Percentiles rank a stretch among this genome's conserved stretches.
phyloP scores from a whole-genome alignment of 1,140 invertebrate genomes.

The Lordiphosa stackelbergi region DNA sequence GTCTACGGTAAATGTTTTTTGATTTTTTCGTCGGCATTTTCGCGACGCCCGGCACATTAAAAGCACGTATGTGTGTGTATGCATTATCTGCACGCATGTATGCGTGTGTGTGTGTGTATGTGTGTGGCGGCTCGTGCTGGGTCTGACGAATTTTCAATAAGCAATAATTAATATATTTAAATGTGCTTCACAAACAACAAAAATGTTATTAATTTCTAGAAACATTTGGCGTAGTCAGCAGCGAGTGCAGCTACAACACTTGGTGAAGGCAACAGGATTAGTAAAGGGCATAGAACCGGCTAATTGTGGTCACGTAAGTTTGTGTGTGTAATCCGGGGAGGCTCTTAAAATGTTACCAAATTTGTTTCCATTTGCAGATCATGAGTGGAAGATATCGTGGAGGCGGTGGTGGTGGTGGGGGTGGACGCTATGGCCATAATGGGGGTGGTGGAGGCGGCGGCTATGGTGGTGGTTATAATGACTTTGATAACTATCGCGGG shows the following conservation, averaged over 20 bases:
- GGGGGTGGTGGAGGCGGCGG: slow-evolving; percentile 45
- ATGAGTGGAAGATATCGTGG: slow-evolving; percentile 71
- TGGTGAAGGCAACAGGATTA: background rate
- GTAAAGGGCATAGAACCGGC: slow-evolving; percentile 23
- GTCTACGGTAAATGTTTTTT: slow-evolving; percentile 21
- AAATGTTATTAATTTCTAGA: slow-evolving; percentile 66
- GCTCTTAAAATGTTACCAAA: background rate
- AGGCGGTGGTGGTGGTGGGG: slow-evolving; percentile 41
- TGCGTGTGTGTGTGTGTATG: slow-evolving; percentile 29
- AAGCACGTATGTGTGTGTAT: slow-evolving; percentile 7
- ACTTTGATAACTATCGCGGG: slow-evolving; percentile 56
- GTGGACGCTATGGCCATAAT: slow-evolving; percentile 29
- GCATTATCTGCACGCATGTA: slow-evolving; percentile 18
- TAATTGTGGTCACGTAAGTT: slow-evolving; percentile 70
- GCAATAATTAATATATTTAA: slow-evolving; percentile 19
- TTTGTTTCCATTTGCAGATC: slow-evolving; percentile 29
- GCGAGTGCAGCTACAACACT: slow-evolving; percentile 39
- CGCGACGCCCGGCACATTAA: slow-evolving; percentile 60
- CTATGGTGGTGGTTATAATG: slow-evolving; percentile 53
- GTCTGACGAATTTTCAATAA: background rate
- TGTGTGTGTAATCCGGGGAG: slow-evolving; percentile 15
- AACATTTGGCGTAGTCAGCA: slow-evolving; percentile 59
- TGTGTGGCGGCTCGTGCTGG: slow-evolving; percentile 48
- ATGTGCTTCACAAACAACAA: slow-evolving; percentile 10
- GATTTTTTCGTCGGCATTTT: slow-evolving; percentile 51